A percentile compares a stretch with the other conserved stretches of the same genome.
Conservation (phyloP, 2,113 vertebrate genomes). For the Loxodonta africana region DNA sequence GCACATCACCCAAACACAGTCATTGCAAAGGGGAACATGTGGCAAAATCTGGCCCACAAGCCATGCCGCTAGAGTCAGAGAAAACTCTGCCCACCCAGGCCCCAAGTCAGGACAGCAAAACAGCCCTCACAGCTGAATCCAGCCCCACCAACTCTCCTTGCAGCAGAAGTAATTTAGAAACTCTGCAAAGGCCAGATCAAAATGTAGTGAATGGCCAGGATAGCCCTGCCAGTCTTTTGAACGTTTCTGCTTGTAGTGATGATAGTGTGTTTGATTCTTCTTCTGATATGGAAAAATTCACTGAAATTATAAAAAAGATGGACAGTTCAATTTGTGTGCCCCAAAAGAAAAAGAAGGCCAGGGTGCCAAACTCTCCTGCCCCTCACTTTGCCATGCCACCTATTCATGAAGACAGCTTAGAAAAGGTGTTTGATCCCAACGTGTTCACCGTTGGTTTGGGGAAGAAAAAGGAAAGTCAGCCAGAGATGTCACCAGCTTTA, state of each 20-base stretch:
- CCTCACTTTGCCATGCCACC: conserved; percentile 94
- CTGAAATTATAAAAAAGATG: conserved; percentile 94
- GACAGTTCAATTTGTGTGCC: conserved; percentile 92
- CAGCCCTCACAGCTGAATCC: background rate
- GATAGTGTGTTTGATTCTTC: conserved; percentile 90
- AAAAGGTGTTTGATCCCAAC: conserved; percentile 94
- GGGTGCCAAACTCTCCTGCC: conserved; percentile 89
- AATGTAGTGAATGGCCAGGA: conserved; percentile 86
- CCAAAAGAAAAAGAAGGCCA: conserved; percentile 91
- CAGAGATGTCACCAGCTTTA: conserved; percentile 90
- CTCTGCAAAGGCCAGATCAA: conserved; percentile 78
- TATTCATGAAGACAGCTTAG: conserved; percentile 95
- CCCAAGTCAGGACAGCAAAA: conserved; percentile 75
- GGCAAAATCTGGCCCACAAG: conserved; percentile 60
- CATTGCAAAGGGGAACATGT: background rate
- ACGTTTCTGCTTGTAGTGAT: conserved; percentile 88
- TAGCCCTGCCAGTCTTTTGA: conserved; percentile 74
- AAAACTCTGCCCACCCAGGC: conserved; percentile 35
- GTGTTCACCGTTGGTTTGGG: conserved; percentile 94
- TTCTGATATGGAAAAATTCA: conserved; percentile 93
- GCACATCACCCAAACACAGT: background rate
- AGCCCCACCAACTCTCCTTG: conserved; percentile 41
- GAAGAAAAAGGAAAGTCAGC: conserved; percentile 87
- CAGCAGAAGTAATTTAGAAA: conserved; percentile 71
- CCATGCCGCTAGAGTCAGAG: conserved; percentile 66